A percentile compares a stretch with the other conserved stretches of the same genome.
These are phyloP conservation scores for Tinamus major DNA, from an alignment of 2,797 vertebrate species.

Conservation along the genomic window DNA sequence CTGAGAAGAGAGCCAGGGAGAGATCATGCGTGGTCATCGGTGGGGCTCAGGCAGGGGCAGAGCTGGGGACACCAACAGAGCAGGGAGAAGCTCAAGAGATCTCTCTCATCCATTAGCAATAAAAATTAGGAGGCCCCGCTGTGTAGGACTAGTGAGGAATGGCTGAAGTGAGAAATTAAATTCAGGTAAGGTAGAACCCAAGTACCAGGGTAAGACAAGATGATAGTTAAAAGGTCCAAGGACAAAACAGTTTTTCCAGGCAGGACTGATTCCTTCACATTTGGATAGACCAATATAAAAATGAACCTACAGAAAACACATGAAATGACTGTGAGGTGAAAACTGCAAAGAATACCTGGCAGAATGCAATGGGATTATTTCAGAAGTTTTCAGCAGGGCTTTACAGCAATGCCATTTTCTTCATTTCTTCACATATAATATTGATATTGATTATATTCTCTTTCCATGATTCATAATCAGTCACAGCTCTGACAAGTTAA, in stretches of 20 bases:
- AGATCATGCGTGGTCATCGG: not conserved
- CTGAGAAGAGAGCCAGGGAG: not conserved
- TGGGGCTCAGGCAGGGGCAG: not conserved
- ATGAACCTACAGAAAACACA: not conserved
- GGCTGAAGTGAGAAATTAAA: not conserved
- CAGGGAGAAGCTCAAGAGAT: not conserved
- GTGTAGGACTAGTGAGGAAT: not conserved
- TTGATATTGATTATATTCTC: not conserved
- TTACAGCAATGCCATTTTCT: not conserved
- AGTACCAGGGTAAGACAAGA: not conserved
- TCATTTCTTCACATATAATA: not conserved
- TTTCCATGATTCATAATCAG: not conserved
- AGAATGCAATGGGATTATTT: not conserved
- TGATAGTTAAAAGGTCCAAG: not conserved
- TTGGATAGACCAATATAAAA: not conserved
- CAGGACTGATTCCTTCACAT: not conserved
- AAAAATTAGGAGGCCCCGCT: not conserved
- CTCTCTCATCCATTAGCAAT: not conserved
- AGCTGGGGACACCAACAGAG: not conserved
- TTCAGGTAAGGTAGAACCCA: not conserved
- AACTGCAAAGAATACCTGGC: not conserved
- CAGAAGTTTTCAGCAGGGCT: not conserved
- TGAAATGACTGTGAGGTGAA: not conserved
- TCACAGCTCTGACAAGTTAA: conserved; percentile 21
- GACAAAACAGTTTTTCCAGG: not conserved